Base-by-base conservation (phyloP, 37 sponge, comb jelly and placozoan species). In the Haliclona indistincta region DNA sequence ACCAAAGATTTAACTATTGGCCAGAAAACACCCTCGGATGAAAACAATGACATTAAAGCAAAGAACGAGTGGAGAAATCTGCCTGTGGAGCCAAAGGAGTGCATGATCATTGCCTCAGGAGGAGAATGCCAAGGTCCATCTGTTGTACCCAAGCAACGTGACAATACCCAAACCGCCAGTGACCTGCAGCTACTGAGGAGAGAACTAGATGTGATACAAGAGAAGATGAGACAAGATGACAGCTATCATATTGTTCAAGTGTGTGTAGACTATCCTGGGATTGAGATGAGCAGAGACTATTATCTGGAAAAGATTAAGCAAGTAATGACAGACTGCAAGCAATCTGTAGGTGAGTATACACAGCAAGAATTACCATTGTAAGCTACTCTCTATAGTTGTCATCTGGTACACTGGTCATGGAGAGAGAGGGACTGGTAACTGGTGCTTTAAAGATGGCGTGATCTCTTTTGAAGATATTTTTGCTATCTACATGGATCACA, bases 391-490 rank as follows among this genome's bases (percentile, higher is more conserved):
- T 25, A 34, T 56, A 91, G 91, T 41, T 55, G 34, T 81, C 2
- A 22, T 91, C 30, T 77, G 87, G 79, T 91, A 91, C 54, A 63
- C 64, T 62, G 92, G 92, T 2, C 69, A 51, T n/a, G 80, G 92
- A 3, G 75, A 67, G 83, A 67, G 67, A 60, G 63, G 40, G 37
- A 83, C 93, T 23, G 93, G 93, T 38, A 84, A 86, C 77, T 91
- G 93, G 93, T 87, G 93, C 52, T 91, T 91, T 56, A 60, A 74
- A 51, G 91, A 85, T 67, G 82, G 82, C 43, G 66, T 67, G 62
- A 81, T 91, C 52, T 65, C 76, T 26, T 75, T 89, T 56, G 68
- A 73, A 26, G 90, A 89, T 32, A 34, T 89, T 8, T 17, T 76
- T 49, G 25, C 26, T 3, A 76, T 89, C 52, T 89, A 89, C 67